Percentiles rank a stretch among this genome's conserved stretches.
phyloP scores from a whole-genome alignment of 1,140 invertebrate genomes.

The Odontomachus brunneus region DNA sequence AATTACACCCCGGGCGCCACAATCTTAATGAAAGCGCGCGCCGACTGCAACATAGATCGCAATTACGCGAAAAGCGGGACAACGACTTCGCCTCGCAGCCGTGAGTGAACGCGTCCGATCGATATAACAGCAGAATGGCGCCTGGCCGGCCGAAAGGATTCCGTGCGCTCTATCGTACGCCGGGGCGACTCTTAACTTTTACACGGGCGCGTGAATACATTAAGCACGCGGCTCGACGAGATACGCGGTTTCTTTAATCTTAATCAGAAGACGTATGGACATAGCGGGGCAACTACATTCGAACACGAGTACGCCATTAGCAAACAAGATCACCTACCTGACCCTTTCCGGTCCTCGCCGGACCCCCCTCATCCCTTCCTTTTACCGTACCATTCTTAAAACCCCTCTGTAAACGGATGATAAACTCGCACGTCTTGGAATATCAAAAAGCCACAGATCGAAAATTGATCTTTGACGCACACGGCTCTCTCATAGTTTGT shows the following conservation, averaged over 20 bases:
- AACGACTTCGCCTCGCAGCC: conserved; percentile 44
- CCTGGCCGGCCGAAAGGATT: conserved; percentile 48
- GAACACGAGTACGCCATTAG: conserved; percentile 84
- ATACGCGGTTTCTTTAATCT: conserved; percentile 83
- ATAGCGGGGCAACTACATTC: conserved; percentile 79
- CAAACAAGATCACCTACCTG: conserved; percentile 83
- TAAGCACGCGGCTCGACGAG: conserved; percentile 73
- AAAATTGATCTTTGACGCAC: conserved; percentile 14
- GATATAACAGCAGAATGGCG: conserved; percentile 66
- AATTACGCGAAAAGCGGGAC: conserved; percentile 59
- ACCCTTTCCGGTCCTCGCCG: conserved; percentile 67
- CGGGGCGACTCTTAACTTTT: conserved; percentile 76
- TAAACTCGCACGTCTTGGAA: conserved; percentile 70
- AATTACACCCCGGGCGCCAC: conserved; percentile 48
- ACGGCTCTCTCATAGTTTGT: too few species aligned
- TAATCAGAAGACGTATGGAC: conserved; percentile 84
- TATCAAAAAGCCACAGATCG: conserved; percentile 60
- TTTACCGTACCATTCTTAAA: conserved; percentile 66
- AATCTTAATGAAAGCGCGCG: conserved; percentile 59
- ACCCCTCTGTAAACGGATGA: conserved; percentile 78
- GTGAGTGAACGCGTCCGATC: conserved; percentile 66
- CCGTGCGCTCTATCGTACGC: conserved; percentile 74
- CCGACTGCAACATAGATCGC: conserved; percentile 54
- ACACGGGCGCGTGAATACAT: conserved; percentile 78
- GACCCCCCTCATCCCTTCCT: background rate